Percentiles rank a stretch among this genome's conserved stretches.
These are phyloP conservation scores for Cettia cetti DNA, from an alignment of 2,113 vertebrate species.

Conservation along the genomic window DNA sequence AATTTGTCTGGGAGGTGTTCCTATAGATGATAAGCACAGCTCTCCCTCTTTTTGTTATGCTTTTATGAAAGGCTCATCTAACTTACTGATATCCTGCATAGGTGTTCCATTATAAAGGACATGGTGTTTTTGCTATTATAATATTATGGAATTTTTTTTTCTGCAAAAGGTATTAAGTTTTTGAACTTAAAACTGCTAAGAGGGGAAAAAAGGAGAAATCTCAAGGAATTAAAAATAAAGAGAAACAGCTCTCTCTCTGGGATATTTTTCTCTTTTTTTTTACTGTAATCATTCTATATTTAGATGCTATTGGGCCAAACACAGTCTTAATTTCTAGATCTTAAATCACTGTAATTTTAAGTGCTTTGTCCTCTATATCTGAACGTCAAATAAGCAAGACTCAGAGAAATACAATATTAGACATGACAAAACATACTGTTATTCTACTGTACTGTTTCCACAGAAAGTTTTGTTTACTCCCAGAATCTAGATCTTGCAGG, in stretches of 20 bases:
- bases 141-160: not conserved
- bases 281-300: not conserved
- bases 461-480: not conserved
- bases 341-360: not conserved
- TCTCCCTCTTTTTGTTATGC: not conserved
- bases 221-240: not conserved
- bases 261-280: not conserved
- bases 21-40: not conserved
- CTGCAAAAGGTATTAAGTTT: not conserved
- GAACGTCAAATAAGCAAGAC: not conserved
- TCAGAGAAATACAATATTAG: not conserved
- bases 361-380: not conserved
- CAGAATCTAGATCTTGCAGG: not conserved
- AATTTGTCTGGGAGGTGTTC: slow-evolving; percentile 34
- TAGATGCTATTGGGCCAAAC: not conserved
- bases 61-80: slow-evolving; percentile 43
- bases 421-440: not conserved
- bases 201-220: not conserved
- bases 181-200: not conserved
- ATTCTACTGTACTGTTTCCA: not conserved
- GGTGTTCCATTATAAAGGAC: slow-evolving; percentile 60
- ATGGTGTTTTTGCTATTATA: not conserved
- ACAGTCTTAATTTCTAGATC: not conserved
- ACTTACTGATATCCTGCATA: slow-evolving; percentile 34
- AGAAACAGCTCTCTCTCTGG: not conserved